Conservation (phyloP, 2,888 invertebrate genomes). For the Uropetala carovei region DNA sequence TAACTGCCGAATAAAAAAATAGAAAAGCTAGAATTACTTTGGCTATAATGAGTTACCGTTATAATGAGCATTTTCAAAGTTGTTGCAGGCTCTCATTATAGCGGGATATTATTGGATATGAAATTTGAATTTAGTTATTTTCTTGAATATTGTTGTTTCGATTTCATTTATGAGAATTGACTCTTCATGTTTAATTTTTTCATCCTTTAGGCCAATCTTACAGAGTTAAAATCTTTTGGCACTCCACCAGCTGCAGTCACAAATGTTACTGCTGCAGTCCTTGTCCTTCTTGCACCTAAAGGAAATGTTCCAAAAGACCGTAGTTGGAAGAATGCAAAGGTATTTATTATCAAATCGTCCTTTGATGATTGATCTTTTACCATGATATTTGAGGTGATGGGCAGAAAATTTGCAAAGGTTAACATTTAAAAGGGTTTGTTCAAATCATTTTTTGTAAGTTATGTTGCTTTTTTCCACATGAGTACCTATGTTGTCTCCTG, state of each 20-base stretch:
- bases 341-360: conserved; percentile 69
- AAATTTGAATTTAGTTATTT: no score
- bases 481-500: no score
- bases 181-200: background rate
- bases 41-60: no score
- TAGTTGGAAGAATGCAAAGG: conserved; percentile 94
- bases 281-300: conserved; percentile 88
- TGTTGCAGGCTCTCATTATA: no score
- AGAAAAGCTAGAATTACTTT: no score
- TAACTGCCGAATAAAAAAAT: no score
- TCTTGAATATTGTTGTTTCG: no score
- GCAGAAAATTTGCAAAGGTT: background rate
- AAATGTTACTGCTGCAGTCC: conserved; percentile 90
- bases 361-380: no score
- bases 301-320: conserved; percentile 92
- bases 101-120: no score
- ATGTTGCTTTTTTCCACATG: no score
- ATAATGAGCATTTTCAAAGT: no score
- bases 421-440: background rate
- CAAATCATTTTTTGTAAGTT: background rate
- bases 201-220: conserved; percentile 83
- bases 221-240: conserved; percentile 95
- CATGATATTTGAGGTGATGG: background rate
- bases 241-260: conserved; percentile 93
- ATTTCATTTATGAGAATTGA: background rate